phyloP scores from a whole-genome alignment of 2,888 invertebrate genomes.

The Xestia rhomboidea region DNA sequence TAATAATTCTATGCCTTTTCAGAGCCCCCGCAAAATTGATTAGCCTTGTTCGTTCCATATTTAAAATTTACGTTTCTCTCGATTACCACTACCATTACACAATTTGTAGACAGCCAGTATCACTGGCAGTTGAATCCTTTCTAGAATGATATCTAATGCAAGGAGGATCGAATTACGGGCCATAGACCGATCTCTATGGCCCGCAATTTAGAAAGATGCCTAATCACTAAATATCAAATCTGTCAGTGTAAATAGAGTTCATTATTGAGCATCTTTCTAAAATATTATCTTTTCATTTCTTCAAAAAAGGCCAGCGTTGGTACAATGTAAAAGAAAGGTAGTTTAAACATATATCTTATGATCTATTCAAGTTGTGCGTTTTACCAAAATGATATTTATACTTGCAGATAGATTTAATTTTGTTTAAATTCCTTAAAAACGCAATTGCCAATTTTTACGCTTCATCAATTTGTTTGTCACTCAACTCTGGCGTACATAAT shows the following conservation, averaged over 20 bases:
- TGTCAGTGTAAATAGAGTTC: neutral
- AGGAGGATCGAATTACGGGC: neutral
- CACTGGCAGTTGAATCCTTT: slow-evolving; percentile 10
- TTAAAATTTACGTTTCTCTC: slow-evolving; percentile 6
- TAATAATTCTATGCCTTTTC: neutral
- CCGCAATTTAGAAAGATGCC: neutral
- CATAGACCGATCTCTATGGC: neutral
- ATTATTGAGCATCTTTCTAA: neutral
- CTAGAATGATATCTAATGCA: slow-evolving; percentile 34
- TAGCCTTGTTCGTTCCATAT: slow-evolving; percentile 7
- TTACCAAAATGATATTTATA: neutral
- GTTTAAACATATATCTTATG: neutral
- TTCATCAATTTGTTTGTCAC: neutral
- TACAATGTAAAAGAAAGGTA: neutral
- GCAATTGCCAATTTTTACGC: neutral
- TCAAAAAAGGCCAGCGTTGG: neutral
- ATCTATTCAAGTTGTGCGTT: slow-evolving; percentile 9
- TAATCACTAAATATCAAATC: neutral
- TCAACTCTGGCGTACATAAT: neutral
- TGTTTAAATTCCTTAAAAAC: neutral
- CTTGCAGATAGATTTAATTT: neutral
- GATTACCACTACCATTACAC: slow-evolving; percentile 4
- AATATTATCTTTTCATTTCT: neutral
- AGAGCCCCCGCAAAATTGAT: neutral
- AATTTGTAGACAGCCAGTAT: slow-evolving; percentile 14